Percentiles rank a stretch among this genome's conserved stretches.
Conservation (phyloP, 2,888 invertebrate species). For the Drosophila colorata region DNA sequence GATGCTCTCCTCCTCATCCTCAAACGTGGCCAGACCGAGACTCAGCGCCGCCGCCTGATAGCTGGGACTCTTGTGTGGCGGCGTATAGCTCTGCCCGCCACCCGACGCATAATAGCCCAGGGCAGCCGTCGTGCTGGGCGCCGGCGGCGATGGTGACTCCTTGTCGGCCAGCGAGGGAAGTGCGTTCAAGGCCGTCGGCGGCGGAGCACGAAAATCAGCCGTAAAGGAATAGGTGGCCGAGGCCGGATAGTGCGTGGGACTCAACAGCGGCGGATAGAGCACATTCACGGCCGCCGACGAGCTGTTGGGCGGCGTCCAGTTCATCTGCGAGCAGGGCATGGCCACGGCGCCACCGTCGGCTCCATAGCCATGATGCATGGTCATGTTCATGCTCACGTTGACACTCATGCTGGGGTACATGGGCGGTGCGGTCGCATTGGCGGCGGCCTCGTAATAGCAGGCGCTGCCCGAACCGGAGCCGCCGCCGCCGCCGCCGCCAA, state of each 20-base stretch:
- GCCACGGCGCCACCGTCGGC: conserved; percentile 83
- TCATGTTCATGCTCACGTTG: conserved; percentile 98
- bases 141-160: conserved; percentile 79
- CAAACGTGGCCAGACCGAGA: conserved; percentile 79
- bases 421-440: conserved; percentile 81
- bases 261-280: conserved; percentile 89
- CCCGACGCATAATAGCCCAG: conserved; percentile 84
- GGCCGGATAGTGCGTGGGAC: conserved; percentile 88
- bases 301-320: conserved; percentile 90
- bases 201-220: conserved; percentile 91
- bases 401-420: conserved; percentile 97
- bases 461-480: conserved; percentile 43
- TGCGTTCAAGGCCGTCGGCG: conserved; percentile 86
- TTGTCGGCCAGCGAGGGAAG: conserved; percentile 82
- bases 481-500: conserved; percentile 33
- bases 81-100: conserved; percentile 81
- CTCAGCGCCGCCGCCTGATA: conserved; percentile 73
- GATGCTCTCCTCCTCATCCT: conserved; percentile 90
- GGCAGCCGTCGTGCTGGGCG: conserved; percentile 62
- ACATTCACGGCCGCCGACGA: conserved; percentile 88
- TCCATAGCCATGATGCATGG: conserved; percentile 94
- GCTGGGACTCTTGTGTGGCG: conserved; percentile 83
- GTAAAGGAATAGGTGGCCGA: conserved; percentile 93
- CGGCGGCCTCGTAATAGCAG: conserved; percentile 84
- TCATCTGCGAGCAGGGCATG: conserved; percentile 89